Base-by-base conservation (phyloP, 2,113 vertebrate species). In the Lophochroa leadbeateri region DNA sequence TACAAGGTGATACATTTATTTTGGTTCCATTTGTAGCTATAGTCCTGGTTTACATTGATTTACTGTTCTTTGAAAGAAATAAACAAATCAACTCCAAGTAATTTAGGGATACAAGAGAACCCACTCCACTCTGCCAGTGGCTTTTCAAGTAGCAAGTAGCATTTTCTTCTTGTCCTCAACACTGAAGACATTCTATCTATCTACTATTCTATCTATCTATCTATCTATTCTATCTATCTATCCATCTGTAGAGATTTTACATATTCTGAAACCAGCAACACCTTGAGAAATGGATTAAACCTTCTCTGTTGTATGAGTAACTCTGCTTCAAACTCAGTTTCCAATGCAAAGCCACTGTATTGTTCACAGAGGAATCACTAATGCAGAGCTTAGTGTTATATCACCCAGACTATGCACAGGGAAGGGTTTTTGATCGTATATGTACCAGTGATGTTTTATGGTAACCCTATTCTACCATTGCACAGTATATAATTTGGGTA, bases 1-100 rank as follows among this genome's bases (percentile, higher is more conserved):
- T 57, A 44, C 64, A 67, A 72, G 43, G 55, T 86, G 68, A 90
- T 81, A 78, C 29, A 49, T 88, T 86, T 79, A 6, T 84, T 87
- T 81, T 78, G 6, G 18, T 86, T 93, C 60, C 69, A 41, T 88
- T 93, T 95, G 58, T 88, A 94, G 77, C 9, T 17, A 64, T 67
- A 61, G 64, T 68, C 77, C 95, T 80, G 24, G 46, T 94, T 95
- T 55, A 68, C 68, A 86, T 72, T 60, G 47, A 84, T 93, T 94
- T 92, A 50, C 60, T 81, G 37, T 58, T 88, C 69, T 55, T 55
- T 82, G 43, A 70, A 63, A 89, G n/a, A 86, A 64, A 69, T 41
- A 72, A 72, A 55, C 49, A 61, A 58, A 8, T 13, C 31, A 61
- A n/a, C 17, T 68, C 14, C 25, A 93, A 80, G 92, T 93, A 94